Evolutionary conservation across 2,888 invertebrate species (phyloP), one percentile per base, ranked within the genome.

Genomic region (Clitarchus hookeri): DNA sequence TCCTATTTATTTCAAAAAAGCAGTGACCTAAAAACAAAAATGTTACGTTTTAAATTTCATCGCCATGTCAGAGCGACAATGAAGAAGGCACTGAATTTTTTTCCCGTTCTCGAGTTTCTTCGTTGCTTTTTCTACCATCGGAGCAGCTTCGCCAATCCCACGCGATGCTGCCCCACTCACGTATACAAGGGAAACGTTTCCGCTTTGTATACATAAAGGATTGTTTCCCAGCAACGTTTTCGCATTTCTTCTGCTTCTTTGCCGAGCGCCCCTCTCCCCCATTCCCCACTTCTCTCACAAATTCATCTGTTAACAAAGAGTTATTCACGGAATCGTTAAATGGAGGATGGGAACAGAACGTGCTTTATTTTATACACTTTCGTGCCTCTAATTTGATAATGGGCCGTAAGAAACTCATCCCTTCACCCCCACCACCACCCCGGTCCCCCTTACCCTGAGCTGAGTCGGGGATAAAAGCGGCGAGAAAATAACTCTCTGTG

Each of bases 331-430:
- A 65, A 65, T 65, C 65, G 65, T 65, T 65, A 65, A 65, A 65
- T 65, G 65, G 65, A 65, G 65, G 65, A 65, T n/a, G 65, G 11
- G n/a, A 23, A 65, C 19, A 2, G n/a, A 65, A 65, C 65, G n/a
- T 65, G 65, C 12, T 65, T n/a, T 65, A 65, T 65, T 85, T n/a
- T 79, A 79, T 85, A 79, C 44, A 44, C 85, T 44, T 79, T 36
- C 78, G 78, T 78, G 44, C 79, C 85, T 78, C 19, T 85, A 79
- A 85, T 85, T 78, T 85, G 79, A 85, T 85, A 85, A 85, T 79
- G 85, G 85, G 44, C 36, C 78, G 85, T 84, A 23, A 65, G 65
- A n/a, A 65, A 65, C n/a, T n/a, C 65, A 36, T 36, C 36, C 36
- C 36, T 36, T 1, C 36, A 36, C 65, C 65, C 19, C 65, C n/a